Base-by-base conservation (phyloP, 2,113 vertebrate species). In the Lampris megalopsis region DNA sequence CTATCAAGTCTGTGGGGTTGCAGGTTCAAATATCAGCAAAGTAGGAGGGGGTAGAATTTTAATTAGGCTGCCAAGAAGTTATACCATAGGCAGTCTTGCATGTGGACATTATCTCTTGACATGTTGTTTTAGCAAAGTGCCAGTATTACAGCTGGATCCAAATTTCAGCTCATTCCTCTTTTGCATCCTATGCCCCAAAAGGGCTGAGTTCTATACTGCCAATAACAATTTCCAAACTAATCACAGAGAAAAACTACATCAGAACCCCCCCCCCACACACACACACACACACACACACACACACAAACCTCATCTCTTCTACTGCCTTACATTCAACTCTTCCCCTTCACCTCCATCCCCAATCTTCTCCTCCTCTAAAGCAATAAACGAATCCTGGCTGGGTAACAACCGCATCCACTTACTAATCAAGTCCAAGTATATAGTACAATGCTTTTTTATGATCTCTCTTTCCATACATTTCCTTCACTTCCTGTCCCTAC, bases 211-310 rank as follows among this genome's bases (percentile, higher is more conserved):
- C 66, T 35, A 35, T 50, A 5, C 52, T 11, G n/a, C 37, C 75
- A 77, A 86, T 54, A 75, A 74, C 61, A 36, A 57, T n/a, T n/a
- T 52, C 62, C 56, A 71, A 69, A 76, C 40, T 43, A 68, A 66
- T 52, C 37, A 58, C 66, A 38, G 11, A 73, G 61, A 84, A 70
- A 5, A 37, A 71, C 63, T 43, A 41, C 40, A 60, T 56, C 70
- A 24, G 24, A 24, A 24, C 24, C 24, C 24, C 24, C 24, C 24
- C 24, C 24, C 24, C 24, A 24, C 24, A 24, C 24, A 24, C 24
- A 64, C 49, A 71, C 79, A 68, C 59, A 86, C n/a, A n/a, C n/a
- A n/a, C n/a, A n/a, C n/a, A n/a, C 53, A 79, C 63, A 64, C 49
- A 71, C 79, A 68, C 59, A 86, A 80, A 79, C 5, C 73, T 66